Evolutionary conservation across 1,140 invertebrate species (phyloP).

Genomic region (Trichonephila clavipes): DNA sequence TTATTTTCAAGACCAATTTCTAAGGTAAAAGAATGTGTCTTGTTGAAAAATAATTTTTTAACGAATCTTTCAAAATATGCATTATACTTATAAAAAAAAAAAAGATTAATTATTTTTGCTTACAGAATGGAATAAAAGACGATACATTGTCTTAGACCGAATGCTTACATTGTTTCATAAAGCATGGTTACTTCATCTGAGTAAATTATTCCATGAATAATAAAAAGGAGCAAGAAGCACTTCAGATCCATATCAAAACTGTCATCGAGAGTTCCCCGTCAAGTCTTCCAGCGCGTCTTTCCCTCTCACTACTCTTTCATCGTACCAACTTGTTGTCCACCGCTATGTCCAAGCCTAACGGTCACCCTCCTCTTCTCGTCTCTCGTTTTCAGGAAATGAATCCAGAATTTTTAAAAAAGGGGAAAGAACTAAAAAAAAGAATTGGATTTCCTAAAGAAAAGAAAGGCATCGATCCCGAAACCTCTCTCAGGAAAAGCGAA

Average conservation of each 20-base stretch:
- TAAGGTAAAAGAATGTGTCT: no score
- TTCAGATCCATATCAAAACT: slow-evolving; percentile 30
- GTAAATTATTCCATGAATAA: neutral
- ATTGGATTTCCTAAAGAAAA: slow-evolving; percentile 42
- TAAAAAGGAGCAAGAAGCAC: neutral
- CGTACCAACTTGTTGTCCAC: slow-evolving; percentile 46
- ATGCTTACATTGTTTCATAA: no score
- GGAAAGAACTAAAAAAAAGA: neutral
- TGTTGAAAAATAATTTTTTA: no score
- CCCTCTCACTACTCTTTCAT: neutral
- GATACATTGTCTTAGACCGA: no score
- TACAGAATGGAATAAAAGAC: no score
- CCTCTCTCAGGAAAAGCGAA: neutral
- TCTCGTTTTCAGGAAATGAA: neutral
- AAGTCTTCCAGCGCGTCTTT: neutral
- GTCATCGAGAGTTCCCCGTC: neutral
- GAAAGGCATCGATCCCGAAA: slow-evolving; percentile 16
- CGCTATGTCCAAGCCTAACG: neutral
- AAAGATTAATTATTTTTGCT: no score
- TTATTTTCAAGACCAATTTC: no score
- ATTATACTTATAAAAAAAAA: no score
- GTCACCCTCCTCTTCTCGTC: neutral
- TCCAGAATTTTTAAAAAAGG: neutral
- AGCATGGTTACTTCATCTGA: no score
- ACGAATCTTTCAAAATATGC: no score